These are phyloP conservation scores for Leptinotarsa defecta DNA, from an alignment of 1,140 invertebrate genomes.

Conservation along the genomic window DNA sequence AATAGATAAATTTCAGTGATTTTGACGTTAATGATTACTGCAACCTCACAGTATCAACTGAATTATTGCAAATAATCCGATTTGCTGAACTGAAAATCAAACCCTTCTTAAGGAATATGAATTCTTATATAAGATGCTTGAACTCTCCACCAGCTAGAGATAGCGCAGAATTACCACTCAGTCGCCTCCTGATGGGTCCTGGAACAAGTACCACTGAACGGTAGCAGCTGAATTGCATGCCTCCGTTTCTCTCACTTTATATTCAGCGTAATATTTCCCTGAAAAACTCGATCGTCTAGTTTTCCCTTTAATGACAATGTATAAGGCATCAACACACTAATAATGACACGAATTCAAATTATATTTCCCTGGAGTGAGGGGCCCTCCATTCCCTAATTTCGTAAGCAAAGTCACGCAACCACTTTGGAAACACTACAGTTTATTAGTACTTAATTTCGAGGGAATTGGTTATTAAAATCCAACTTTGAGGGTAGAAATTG, in stretches of 20 bases:
- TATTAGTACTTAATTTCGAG: constrained; percentile 8
- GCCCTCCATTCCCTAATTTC: constrained; percentile 10
- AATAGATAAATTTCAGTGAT: background rate
- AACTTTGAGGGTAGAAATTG: constrained; percentile 1
- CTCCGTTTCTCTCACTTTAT: too few relatives aligned
- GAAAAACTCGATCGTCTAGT: background rate
- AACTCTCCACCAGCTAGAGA: constrained; percentile 86
- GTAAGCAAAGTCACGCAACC: constrained; percentile 17
- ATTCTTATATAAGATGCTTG: background rate
- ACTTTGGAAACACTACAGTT: constrained; percentile 13
- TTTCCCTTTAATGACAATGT: background rate
- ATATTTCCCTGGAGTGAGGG: constrained; percentile 6
- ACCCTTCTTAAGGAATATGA: too few relatives aligned
- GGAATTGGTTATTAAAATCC: constrained; percentile 3
- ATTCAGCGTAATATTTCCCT: too few relatives aligned
- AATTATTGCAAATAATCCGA: constrained; percentile 56
- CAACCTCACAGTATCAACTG: too few relatives aligned
- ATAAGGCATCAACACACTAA: constrained; percentile 3
- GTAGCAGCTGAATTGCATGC: too few relatives aligned
- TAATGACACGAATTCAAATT: constrained; percentile 15
- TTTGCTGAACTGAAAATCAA: too few relatives aligned
- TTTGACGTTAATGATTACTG: background rate
- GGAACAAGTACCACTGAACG: constrained; percentile 31
- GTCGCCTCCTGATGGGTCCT: constrained; percentile 81
- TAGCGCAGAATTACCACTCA: constrained; percentile 89